Evolutionary conservation across 53 echinoderm and acorn worm species (phyloP).

Genomic region (Arbacia lixula): DNA sequence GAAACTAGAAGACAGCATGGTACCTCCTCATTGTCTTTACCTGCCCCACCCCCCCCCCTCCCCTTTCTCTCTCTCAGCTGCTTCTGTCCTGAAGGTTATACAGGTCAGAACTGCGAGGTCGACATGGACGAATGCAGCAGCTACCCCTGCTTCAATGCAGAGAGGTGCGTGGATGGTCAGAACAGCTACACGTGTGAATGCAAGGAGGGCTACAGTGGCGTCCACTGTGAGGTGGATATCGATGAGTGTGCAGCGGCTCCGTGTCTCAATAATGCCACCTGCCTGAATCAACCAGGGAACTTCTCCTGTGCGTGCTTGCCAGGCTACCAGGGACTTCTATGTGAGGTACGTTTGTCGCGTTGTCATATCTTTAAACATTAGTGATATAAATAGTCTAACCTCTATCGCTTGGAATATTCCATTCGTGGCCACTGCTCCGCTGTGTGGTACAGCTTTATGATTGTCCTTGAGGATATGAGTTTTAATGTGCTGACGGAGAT

Average conservation of each 20-base stretch:
- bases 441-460: too few relatives aligned
- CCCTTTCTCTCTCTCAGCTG: conserved; percentile 26
- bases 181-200: conserved; percentile 34
- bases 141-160: conserved; percentile 25
- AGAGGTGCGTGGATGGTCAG: not conserved
- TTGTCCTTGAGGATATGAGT: too few relatives aligned
- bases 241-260: conserved; percentile 21
- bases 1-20: too few relatives aligned
- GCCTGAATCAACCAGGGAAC: conserved; percentile 22
- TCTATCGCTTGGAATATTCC: too few relatives aligned
- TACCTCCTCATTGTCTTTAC: too few relatives aligned
- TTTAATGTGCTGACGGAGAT: too few relatives aligned
- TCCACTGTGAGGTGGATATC: conserved; percentile 39
- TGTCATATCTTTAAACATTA: too few relatives aligned
- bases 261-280: conserved; percentile 26
- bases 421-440: too few relatives aligned
- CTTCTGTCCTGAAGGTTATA: conserved; percentile 22
- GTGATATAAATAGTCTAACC: too few relatives aligned
- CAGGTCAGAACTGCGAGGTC: conserved; percentile 16
- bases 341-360: too few relatives aligned
- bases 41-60: too few relatives aligned
- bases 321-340: conserved; percentile 22
- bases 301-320: conserved; percentile 31
- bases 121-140: conserved; percentile 44
- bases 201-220: conserved; percentile 25